Conservation (phyloP, 2,113 vertebrate species). For the Lophius piscatorius region DNA sequence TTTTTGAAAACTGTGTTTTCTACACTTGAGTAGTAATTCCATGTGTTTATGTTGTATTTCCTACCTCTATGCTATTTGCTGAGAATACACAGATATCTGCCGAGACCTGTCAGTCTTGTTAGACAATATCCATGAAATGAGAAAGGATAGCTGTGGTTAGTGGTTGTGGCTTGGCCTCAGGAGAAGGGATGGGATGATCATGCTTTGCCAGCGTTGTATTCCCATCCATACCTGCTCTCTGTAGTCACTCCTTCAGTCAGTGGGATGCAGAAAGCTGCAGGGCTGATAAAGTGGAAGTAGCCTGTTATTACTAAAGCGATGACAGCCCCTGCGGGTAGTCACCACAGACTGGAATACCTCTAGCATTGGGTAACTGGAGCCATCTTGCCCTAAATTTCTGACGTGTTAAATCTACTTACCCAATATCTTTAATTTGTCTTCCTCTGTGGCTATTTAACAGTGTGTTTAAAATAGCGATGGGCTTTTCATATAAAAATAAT, state of each 20-base stretch:
- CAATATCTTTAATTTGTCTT: not conserved
- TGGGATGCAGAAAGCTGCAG: slow-evolving; percentile 32
- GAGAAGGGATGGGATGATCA: slow-evolving; percentile 25
- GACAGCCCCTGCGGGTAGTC: slow-evolving; percentile 56
- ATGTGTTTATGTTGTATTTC: slow-evolving; percentile 1
- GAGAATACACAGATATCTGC: slow-evolving; percentile 22
- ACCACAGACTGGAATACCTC: slow-evolving; percentile 53
- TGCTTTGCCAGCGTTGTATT: slow-evolving; percentile 5
- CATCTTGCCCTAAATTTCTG: too few relatives aligned
- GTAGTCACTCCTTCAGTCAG: slow-evolving; percentile 15
- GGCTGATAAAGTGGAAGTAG: slow-evolving; percentile 63
- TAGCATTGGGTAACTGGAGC: slow-evolving; percentile 37
- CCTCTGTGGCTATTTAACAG: too few relatives aligned
- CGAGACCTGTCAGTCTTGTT: slow-evolving; percentile 23
- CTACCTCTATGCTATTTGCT: not conserved
- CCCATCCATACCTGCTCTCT: slow-evolving; percentile 15
- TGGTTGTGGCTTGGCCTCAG: slow-evolving; percentile 54
- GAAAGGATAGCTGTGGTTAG: slow-evolving; percentile 39
- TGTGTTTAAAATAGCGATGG: too few relatives aligned
- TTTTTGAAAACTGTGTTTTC: not conserved
- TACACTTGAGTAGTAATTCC: not conserved
- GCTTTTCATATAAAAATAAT: too few relatives aligned
- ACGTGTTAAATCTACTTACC: too few relatives aligned
- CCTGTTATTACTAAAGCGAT: slow-evolving; percentile 72
- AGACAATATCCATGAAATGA: slow-evolving; percentile 31